phyloP scores from a whole-genome alignment of 2,888 invertebrate species.

The Orthosia cruda region DNA sequence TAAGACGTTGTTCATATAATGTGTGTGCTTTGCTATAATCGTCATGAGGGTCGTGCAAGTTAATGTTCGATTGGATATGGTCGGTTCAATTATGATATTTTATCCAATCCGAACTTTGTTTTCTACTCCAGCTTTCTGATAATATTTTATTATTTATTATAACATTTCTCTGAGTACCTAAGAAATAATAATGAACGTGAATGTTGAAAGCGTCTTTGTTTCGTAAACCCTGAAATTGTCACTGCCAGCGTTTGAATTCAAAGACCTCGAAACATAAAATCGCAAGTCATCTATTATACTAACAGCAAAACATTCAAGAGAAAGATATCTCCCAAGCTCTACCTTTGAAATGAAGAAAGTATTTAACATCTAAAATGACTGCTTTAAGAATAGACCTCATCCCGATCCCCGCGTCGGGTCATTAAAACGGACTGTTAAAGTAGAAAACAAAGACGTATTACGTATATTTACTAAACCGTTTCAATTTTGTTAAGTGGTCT shows the following conservation, averaged over 20 bases:
- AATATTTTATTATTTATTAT: not conserved
- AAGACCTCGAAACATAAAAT: conserved; percentile 39
- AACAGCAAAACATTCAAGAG: conserved; percentile 46
- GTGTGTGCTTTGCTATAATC: conserved; percentile 62
- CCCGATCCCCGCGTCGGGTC: conserved; percentile 38
- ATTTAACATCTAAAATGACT: conserved; percentile 45
- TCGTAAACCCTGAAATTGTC: conserved; percentile 36
- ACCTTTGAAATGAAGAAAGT: conserved; percentile 42
- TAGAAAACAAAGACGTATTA: conserved; percentile 76
- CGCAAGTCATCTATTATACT: conserved; percentile 52
- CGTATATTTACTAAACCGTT: conserved; percentile 78
- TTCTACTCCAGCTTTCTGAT: conserved; percentile 4
- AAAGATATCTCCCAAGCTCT: conserved; percentile 30
- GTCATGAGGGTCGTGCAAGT: conserved; percentile 54
- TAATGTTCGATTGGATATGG: conserved; percentile 45
- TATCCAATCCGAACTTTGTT: conserved; percentile 20
- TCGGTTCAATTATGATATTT: conserved; percentile 51
- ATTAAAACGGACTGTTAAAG: conserved; percentile 72
- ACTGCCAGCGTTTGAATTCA: conserved; percentile 30
- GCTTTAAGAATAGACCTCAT: conserved; percentile 38
- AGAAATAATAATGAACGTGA: conserved; percentile 5
- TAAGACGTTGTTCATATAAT: conserved; percentile 68
- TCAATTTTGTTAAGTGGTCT: conserved; percentile 89
- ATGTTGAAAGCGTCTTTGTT: conserved; percentile 21
- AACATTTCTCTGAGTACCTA: not conserved